Base-by-base conservation (phyloP, 2,113 vertebrate species). In the Oryzias celebensis region DNA sequence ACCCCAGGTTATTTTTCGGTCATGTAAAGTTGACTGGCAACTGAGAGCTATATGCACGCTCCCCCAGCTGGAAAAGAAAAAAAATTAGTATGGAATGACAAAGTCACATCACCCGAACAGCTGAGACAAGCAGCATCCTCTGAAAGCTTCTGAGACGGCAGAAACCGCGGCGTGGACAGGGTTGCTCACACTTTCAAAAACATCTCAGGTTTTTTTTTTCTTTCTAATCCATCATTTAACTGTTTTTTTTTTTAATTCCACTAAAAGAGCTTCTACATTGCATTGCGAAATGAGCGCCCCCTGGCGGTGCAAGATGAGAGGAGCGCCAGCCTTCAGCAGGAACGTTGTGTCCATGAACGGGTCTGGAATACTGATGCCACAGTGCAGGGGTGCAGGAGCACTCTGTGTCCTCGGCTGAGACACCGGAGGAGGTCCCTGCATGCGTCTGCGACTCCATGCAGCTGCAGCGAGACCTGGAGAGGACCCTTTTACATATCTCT, bases 351-450 rank as follows among this genome's bases (percentile, higher is more conserved):
- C 91, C 51, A 54, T 61, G 86, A 80, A 87, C 87, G 87, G 90
- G 79, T 68, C 73, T 70, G 61, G 88, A 90, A 92, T 91, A 90
- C 89, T 88, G 90, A 92, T 91, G 78, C 68, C 77, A 71, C 83
- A 58, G 83, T 86, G 85, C 85, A 88, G 87, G 73, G 82, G 77
- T 83, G 83, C 85, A 75, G 82, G 75, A 81, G 80, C 89, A 36
- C 36, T 12, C 36, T 3, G 8, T 36, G 36, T 36, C 36, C 36
- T 36, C 36, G 10, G 10, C 36, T 36, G 1, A 28, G 26, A 28
- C 26, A 28, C 26, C 26, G 10, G 36, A 36, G 36, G 36, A 36
- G 36, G 10, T 36, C 36, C 36, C 36, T 36, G 26, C 5, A 28
- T 28, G 26, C 5, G 26, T 28, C 26, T 28, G 36, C 12, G 36